A percentile compares a stretch with the other conserved stretches of the same genome.
These are phyloP conservation scores for Sturnira hondurensis DNA, from an alignment of 2,113 vertebrate species.

Conservation along the genomic window DNA sequence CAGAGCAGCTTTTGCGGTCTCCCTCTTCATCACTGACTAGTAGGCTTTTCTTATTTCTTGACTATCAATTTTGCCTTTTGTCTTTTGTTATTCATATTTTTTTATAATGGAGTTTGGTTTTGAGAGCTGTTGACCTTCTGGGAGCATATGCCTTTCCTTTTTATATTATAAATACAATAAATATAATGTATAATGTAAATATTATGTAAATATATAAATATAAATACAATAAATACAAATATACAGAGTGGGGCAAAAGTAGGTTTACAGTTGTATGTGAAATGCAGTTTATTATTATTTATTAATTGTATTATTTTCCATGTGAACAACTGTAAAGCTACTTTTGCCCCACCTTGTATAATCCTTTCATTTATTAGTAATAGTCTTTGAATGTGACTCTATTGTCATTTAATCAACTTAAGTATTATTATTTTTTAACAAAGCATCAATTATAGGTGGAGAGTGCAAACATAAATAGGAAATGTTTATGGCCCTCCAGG, in stretches of 20 bases:
- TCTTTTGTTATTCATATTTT: conserved; percentile 43
- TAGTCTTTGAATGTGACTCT: neutral
- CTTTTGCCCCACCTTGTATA: neutral
- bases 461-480: neutral
- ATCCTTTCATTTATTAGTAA: conserved; percentile 22
- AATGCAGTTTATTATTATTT: neutral
- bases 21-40: conserved; percentile 60
- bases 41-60: conserved; percentile 68
- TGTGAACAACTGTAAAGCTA: neutral
- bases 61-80: conserved; percentile 50
- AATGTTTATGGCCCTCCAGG: neutral
- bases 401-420: neutral
- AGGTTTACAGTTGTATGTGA: neutral
- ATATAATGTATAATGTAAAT: neutral
- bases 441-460: neutral
- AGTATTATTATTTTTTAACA: neutral
- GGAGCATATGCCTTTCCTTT: neutral
- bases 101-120: conserved; percentile 18
- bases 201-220: neutral
- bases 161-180: neutral
- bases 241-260: neutral
- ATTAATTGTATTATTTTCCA: neutral
- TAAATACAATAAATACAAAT: neutral
- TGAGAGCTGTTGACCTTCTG: conserved; percentile 9
- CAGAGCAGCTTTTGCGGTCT: conserved; percentile 59